Conservation (phyloP, 2,113 vertebrate species). For the Heptranchias perlo region DNA sequence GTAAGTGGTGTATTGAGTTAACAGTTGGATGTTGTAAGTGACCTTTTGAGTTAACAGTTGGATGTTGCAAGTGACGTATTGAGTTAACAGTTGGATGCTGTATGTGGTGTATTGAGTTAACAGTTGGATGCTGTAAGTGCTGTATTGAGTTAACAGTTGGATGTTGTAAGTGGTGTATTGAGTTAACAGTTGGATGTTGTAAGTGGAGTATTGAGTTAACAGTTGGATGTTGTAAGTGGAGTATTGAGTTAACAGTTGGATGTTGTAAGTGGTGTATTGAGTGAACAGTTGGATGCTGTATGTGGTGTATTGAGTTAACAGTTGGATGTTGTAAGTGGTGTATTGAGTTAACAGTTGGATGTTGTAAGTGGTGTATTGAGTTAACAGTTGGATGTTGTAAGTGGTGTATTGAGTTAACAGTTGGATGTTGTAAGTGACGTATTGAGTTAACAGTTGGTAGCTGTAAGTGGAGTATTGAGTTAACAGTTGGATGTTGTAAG, state of each 20-base stretch:
- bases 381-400: not conserved
- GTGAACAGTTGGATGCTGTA: no score
- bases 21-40: not conserved
- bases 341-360: not conserved
- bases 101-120: not conserved
- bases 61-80: not conserved
- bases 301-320: not conserved
- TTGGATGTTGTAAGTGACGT: not conserved
- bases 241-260: not conserved
- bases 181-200: not conserved
- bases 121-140: not conserved
- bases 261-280: not conserved
- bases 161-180: not conserved
- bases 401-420: not conserved
- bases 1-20: not conserved
- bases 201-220: not conserved
- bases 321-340: not conserved
- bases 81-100: not conserved
- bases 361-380: not conserved
- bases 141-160: not conserved
- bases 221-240: not conserved
- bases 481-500: not conserved
- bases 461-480: not conserved
- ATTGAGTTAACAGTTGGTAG: not conserved
- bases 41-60: not conserved